These are phyloP conservation scores for Hormaphis cornu DNA, from an alignment of 1,140 invertebrate species.

Conservation along the genomic window DNA sequence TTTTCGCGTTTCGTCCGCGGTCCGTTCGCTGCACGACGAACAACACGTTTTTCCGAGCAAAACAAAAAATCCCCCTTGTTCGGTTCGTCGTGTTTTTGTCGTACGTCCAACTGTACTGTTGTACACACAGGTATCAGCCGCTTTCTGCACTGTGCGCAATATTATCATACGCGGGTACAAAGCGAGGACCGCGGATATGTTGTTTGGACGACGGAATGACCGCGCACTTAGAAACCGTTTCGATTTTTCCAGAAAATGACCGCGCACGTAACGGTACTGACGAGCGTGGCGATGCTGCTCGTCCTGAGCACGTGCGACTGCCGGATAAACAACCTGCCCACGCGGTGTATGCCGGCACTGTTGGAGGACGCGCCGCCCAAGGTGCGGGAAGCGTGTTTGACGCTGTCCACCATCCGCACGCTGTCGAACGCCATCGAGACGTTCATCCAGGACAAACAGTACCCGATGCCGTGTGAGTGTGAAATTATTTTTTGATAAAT, in stretches of 20 bases:
- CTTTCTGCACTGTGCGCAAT: no score
- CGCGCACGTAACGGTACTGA: background rate
- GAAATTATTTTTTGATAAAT: background rate
- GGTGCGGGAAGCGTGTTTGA: slow-evolving; percentile 48
- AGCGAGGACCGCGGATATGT: no score
- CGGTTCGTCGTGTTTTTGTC: no score
- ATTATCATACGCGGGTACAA: no score
- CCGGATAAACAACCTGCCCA: slow-evolving; percentile 42
- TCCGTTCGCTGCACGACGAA: no score
- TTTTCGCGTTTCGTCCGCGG: no score
- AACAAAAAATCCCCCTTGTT: no score
- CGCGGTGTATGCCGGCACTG: slow-evolving; percentile 47
- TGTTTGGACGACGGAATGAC: no score
- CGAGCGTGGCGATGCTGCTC: slow-evolving; percentile 35
- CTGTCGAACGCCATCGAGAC: slow-evolving; percentile 47
- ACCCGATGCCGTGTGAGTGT: slow-evolving; percentile 32
- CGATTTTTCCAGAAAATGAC: slow-evolving; percentile 14
- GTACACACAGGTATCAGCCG: no score
- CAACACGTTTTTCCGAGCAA: no score
- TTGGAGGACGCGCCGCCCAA: slow-evolving; percentile 48
- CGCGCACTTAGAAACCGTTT: no score
- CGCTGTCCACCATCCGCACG: slow-evolving; percentile 47
- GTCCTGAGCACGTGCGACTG: slow-evolving; percentile 34
- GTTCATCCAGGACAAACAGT: slow-evolving; percentile 47
- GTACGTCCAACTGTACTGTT: no score